These are phyloP conservation scores for Lepus timidus DNA, from an alignment of 2,113 vertebrate species.

Conservation along the genomic window DNA sequence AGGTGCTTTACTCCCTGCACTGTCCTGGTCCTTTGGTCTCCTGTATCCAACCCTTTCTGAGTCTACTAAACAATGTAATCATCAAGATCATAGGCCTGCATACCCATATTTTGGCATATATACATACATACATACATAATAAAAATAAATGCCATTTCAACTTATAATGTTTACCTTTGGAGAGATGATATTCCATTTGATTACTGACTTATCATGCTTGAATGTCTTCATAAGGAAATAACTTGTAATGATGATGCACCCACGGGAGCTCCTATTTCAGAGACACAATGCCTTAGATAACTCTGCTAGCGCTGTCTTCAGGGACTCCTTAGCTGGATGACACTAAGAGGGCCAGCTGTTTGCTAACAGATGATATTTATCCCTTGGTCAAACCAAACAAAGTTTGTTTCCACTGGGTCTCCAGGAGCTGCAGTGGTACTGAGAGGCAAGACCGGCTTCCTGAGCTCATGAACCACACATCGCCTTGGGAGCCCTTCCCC, in stretches of 20 bases:
- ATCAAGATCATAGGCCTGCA: slow-evolving; percentile 28
- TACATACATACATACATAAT: neutral
- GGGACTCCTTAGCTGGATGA: neutral
- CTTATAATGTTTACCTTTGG: slow-evolving; percentile 25
- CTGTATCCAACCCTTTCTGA: neutral
- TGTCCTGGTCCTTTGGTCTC: neutral
- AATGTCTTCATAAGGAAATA: slow-evolving; percentile 50
- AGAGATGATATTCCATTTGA: slow-evolving; percentile 2
- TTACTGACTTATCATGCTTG: slow-evolving; percentile 48
- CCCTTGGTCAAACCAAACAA: neutral
- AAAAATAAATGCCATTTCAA: slow-evolving; percentile 31
- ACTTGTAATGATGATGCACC: neutral
- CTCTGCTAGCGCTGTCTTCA: neutral
- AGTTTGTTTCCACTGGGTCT: neutral
- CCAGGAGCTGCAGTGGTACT: neutral
- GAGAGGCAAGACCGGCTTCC: neutral
- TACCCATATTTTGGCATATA: neutral
- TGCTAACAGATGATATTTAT: neutral
- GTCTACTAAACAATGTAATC: neutral
- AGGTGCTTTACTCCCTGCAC: neutral
- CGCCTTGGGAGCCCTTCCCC: neutral
- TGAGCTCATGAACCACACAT: neutral
- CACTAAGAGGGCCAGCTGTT: neutral
- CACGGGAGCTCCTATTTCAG: neutral
- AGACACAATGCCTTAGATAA: slow-evolving; percentile 11